Evolutionary conservation across 2,888 invertebrate species (phyloP).

Genomic region (Acrobeloides nanus): DNA sequence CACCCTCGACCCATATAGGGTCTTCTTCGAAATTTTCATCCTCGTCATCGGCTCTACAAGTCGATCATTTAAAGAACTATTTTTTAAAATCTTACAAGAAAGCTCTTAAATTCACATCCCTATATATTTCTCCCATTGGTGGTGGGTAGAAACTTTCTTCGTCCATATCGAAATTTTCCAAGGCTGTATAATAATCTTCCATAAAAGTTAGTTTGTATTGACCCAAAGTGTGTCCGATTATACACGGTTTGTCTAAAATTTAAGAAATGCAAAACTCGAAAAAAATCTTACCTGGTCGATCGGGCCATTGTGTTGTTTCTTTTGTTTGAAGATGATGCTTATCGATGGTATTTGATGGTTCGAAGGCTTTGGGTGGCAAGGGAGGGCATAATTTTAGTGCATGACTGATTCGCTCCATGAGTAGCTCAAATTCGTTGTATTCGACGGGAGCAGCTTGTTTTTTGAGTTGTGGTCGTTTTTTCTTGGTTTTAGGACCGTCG

Average conservation of each 20-base stretch:
- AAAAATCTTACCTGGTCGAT: conserved; percentile 11
- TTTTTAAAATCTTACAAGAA: too few species aligned
- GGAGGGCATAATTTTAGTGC: too few species aligned
- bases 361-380: too few species aligned
- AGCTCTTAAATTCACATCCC: conserved; percentile 13
- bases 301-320: too few species aligned
- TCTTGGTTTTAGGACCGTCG: conserved; percentile 36
- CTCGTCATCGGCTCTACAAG: background rate
- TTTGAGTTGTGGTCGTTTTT: conserved; percentile 38
- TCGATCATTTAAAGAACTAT: too few species aligned
- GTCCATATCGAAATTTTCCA: conserved; percentile 24
- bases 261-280: too few species aligned
- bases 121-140: conserved; percentile 21
- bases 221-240: conserved; percentile 29
- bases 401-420: conserved; percentile 30
- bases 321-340: too few species aligned
- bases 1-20: too few species aligned
- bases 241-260: conserved; percentile 9
- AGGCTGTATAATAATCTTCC: conserved; percentile 27
- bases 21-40: background rate
- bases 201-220: conserved; percentile 26
- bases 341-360: conserved; percentile 14
- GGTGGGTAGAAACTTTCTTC: conserved; percentile 18
- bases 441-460: conserved; percentile 22
- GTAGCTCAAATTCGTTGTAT: conserved; percentile 18